phyloP scores from a whole-genome alignment of 2,888 invertebrate genomes.

The Acheta domesticus region DNA sequence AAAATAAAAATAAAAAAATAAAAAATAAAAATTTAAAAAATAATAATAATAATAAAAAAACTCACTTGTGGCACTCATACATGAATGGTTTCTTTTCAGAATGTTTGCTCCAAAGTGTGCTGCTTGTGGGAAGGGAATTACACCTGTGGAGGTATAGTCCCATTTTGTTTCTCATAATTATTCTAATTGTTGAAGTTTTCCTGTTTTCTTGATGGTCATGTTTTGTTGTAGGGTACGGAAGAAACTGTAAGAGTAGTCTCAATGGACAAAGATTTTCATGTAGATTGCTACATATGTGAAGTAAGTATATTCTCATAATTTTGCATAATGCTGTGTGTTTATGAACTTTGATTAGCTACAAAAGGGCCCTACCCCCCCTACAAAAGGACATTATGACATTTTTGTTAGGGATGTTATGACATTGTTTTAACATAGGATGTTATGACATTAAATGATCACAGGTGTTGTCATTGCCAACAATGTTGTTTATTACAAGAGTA shows the following conservation, averaged over 20 bases:
- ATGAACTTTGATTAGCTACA: too few relatives aligned
- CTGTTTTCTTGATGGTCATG: constrained; percentile 24
- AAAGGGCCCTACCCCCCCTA: too few relatives aligned
- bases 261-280: constrained; percentile 98
- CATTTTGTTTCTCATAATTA: neutral
- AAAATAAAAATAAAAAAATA: neutral
- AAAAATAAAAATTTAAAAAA: too few relatives aligned
- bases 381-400: too few relatives aligned
- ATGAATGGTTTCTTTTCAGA: constrained; percentile 49
- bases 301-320: constrained; percentile 44
- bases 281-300: constrained; percentile 98
- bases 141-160: constrained; percentile 74
- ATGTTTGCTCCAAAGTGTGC: constrained; percentile 99
- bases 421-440: too few relatives aligned
- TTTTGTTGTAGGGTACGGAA: constrained; percentile 73
- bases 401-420: too few relatives aligned
- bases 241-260: constrained; percentile 98
- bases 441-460: too few relatives aligned
- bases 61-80: neutral
- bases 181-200: neutral
- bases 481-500: too few relatives aligned
- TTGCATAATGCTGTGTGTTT: neutral
- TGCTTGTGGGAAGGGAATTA: constrained; percentile 92
- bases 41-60: neutral
- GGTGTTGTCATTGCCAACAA: too few relatives aligned